phyloP scores from a whole-genome alignment of 2,888 invertebrate species.

The Therioaphis trifolii region DNA sequence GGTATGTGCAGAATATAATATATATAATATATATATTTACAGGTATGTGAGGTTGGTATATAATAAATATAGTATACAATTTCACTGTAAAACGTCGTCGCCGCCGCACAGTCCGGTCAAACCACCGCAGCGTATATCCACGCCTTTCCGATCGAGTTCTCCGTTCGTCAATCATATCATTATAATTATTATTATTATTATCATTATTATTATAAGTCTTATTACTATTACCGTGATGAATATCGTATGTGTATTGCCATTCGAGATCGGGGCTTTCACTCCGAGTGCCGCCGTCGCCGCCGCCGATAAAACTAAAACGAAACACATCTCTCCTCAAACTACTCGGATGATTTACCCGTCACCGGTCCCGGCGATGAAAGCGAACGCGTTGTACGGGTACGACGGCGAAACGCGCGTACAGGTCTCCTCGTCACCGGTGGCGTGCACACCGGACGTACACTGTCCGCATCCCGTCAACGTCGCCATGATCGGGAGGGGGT shows the following conservation, averaged over 20 bases:
- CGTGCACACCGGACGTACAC: neutral
- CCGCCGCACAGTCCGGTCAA: constrained; percentile 28
- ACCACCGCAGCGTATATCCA: neutral
- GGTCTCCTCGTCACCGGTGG: neutral
- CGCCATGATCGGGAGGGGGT: no score
- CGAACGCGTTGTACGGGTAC: neutral
- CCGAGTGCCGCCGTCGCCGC: no score
- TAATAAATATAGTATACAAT: constrained; percentile 6
- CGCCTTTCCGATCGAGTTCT: constrained; percentile 47
- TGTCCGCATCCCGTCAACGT: neutral
- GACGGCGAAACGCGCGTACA: neutral
- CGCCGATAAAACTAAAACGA: neutral
- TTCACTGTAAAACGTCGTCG: constrained; percentile 46
- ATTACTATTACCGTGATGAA: no score
- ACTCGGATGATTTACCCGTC: no score
- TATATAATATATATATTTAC: neutral
- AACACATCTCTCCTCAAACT: constrained; percentile 30
- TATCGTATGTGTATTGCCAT: neutral
- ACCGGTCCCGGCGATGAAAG: neutral
- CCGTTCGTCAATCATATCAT: neutral
- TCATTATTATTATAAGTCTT: neutral
- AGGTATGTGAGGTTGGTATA: neutral
- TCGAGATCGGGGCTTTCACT: constrained; percentile 49
- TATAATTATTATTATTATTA: neutral
- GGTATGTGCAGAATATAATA: no score